Percentiles rank a stretch among this genome's conserved stretches.
phyloP scores from a whole-genome alignment of 1,140 invertebrate genomes.

The Episyrphus balteatus region DNA sequence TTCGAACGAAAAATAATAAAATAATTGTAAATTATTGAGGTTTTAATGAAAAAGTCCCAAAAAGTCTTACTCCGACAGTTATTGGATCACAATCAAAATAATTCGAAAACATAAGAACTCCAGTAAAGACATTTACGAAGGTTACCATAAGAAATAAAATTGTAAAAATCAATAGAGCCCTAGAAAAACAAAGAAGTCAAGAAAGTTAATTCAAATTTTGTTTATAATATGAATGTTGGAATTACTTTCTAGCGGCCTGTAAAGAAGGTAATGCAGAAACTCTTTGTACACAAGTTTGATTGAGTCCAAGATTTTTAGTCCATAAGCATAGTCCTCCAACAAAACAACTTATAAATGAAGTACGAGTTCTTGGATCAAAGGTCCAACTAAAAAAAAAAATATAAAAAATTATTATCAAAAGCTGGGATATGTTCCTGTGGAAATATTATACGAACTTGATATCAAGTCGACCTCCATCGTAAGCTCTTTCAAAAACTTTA shows the following conservation, averaged over 20 bases:
- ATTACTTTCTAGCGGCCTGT: conserved; percentile 21
- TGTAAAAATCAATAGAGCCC: conserved; percentile 39
- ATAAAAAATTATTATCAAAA: no score
- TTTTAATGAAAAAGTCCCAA: not conserved
- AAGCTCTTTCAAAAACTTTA: conserved; percentile 48
- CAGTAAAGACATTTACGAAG: conserved; percentile 29
- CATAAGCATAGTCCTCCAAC: conserved; percentile 23
- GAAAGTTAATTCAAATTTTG: no score
- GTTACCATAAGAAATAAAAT: conserved; percentile 35
- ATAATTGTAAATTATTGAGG: not conserved
- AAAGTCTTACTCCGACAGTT: conserved; percentile 37
- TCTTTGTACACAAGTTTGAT: conserved; percentile 30
- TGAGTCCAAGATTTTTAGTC: conserved; percentile 25
- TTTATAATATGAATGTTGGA: no score
- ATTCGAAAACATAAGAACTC: conserved; percentile 55
- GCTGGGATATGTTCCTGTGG: no score
- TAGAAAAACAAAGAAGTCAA: conserved; percentile 10
- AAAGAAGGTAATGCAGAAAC: conserved; percentile 24
- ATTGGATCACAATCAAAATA: conserved; percentile 61
- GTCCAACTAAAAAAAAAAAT: no score
- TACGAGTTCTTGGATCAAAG: conserved; percentile 23
- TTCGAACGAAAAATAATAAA: conserved; percentile 7
- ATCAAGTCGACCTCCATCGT: conserved; percentile 44
- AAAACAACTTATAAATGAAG: conserved; percentile 16
- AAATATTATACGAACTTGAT: no score